Base-by-base conservation (phyloP, 2,113 vertebrate genomes). In the Otus sunia region DNA sequence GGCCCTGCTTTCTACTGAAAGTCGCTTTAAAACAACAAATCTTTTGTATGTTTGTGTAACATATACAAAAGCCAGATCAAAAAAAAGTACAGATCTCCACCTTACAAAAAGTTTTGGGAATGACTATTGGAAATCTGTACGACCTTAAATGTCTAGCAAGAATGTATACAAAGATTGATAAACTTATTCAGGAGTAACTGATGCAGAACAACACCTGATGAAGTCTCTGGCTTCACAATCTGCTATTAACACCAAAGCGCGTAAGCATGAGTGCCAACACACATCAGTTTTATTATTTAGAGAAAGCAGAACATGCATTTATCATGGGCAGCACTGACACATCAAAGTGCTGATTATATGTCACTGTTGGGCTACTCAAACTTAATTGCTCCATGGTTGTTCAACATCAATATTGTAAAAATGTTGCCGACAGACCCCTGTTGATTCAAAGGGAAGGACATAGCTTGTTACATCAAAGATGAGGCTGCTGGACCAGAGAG, bases 101-200 rank as follows among this genome's bases (percentile, higher is more conserved):
- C 25, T 53, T n/a, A 39, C 8, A 32, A 32, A 11, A 34, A 29
- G 18, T 52, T 53, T 49, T 45, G 14, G 17, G 55, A 81, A 64
- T 12, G 13, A 14, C 10, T 43, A 15, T 5, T 50, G 13, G 21
- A 45, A 62, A 39, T 14, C n/a, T 1, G 0, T 52, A 47, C 0
- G 0, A 52, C 55, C 52, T 82, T 71, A 79, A 62, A 32, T 21
- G 37, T 12, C 47, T 19, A 75, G 52, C 17, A 63, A n/a, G 73
- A 49, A 45, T 1, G 3, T 13, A 5, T 10, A 15, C 16, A 60
- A n/a, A 63, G 63, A 47, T 0, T 52, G 39, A 90, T 79, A 86
- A 85, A 58, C 30, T 50, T 53, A 56, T 78, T 45, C 47, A 72
- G 53, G 62, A 79, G 12, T 27, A 82, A 58, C 26, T 53, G 84